These are phyloP conservation scores for Hylaea fasciaria DNA, from an alignment of 2,888 invertebrate species.

Conservation along the genomic window DNA sequence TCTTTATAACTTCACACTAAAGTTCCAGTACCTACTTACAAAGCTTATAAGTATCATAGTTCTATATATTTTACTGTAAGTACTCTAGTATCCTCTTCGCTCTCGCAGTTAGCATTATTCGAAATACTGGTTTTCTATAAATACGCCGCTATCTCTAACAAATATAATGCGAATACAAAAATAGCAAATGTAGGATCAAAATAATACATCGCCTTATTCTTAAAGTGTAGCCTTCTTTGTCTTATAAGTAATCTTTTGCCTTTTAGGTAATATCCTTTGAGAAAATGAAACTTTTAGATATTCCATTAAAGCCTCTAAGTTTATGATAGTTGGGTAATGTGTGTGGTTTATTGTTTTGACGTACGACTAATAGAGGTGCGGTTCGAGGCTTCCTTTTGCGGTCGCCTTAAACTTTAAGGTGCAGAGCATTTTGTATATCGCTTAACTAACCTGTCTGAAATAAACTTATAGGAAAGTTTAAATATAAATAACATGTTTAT, in stretches of 20 bases:
- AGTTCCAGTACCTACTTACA: too few relatives aligned
- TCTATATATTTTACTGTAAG: background rate
- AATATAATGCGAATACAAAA: too few relatives aligned
- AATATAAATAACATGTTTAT: too few relatives aligned
- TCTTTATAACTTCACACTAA: too few relatives aligned
- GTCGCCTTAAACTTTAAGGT: background rate
- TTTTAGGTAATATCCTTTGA: background rate
- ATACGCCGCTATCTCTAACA: too few relatives aligned
- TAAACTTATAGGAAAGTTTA: too few relatives aligned
- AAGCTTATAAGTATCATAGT: too few relatives aligned
- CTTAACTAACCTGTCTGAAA: too few relatives aligned
- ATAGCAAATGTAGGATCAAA: too few relatives aligned
- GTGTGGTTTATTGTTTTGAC: conserved; percentile 4
- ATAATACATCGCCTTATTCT: too few relatives aligned
- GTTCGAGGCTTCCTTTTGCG: background rate
- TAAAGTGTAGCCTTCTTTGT: background rate
- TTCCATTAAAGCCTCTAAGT: background rate
- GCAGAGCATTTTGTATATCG: background rate
- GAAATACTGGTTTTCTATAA: too few relatives aligned
- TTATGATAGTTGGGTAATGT: background rate
- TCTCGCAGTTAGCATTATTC: too few relatives aligned
- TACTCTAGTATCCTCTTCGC: background rate
- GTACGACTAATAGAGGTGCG: background rate
- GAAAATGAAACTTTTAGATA: background rate
- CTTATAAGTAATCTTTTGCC: background rate